Evolutionary conservation across 2,113 vertebrate genomes (phyloP).

Genomic region (Mastomys coucha): DNA sequence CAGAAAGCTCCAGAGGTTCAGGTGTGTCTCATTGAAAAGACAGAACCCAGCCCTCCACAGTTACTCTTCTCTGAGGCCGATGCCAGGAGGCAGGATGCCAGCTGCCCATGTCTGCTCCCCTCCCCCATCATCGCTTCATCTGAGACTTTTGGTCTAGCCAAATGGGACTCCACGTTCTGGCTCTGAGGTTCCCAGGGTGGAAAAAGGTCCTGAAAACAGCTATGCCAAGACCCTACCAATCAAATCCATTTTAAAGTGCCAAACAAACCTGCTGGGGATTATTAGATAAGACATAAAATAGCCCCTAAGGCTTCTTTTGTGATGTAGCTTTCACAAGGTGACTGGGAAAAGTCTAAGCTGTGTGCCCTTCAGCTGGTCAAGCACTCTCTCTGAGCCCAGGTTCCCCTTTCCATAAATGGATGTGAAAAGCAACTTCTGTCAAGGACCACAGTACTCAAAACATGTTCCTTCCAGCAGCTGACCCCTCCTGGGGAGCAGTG

Average conservation of each 20-base stretch:
- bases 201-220: background rate
- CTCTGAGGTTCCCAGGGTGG: background rate
- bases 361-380: background rate
- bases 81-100: fast-evolving
- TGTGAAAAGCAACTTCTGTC: background rate
- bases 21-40: background rate
- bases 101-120: fast-evolving
- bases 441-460: background rate
- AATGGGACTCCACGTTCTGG: background rate
- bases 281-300: background rate
- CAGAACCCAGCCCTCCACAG: background rate
- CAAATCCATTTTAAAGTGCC: background rate
- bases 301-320: background rate
- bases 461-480: background rate
- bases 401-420: background rate
- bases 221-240: background rate
- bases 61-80: background rate
- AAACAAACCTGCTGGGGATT: background rate
- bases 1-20: background rate
- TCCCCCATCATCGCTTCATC: background rate
- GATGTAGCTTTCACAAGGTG: background rate
- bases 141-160: background rate
- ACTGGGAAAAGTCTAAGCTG: background rate
- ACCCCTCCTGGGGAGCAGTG: background rate
- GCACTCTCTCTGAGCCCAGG: constrained; percentile 18